Percentiles rank a stretch among this genome's conserved stretches.
phyloP scores from a whole-genome alignment of 2,113 vertebrate genomes.

The Etheostoma cragini region DNA sequence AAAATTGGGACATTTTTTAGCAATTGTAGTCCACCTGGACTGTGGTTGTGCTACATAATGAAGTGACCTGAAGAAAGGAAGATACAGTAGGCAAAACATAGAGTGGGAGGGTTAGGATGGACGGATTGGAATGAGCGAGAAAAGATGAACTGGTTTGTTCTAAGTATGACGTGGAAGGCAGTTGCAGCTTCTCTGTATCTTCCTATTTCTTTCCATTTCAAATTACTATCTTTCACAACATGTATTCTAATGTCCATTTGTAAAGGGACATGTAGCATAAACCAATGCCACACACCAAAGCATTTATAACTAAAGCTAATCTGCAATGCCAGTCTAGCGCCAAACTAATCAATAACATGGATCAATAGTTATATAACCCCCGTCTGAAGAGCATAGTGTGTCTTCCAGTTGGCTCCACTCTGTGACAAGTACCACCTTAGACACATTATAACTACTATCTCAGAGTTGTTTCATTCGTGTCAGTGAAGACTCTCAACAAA shows the following conservation, averaged over 20 bases:
- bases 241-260: no score
- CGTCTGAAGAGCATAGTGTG: background rate
- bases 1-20: background rate
- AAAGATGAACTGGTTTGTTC: background rate
- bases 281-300: no score
- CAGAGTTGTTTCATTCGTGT: background rate
- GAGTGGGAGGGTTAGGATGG: background rate
- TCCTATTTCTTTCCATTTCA: background rate
- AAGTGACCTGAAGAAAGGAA: background rate
- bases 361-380: conserved; percentile 37
- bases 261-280: no score
- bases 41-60: background rate
- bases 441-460: background rate
- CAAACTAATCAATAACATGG: conserved; percentile 31
- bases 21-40: background rate
- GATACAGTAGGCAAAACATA: background rate
- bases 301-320: no score
- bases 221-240: conserved; percentile 6
- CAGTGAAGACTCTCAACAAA: background rate
- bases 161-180: background rate
- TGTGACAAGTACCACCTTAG: conserved; percentile 1
- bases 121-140: conserved; percentile 7
- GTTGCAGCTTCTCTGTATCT: conserved; percentile 5
- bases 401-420: conserved; percentile 17
- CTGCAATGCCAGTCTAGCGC: no score